These are phyloP conservation scores for Euthynnus affinis DNA, from an alignment of 2,797 vertebrate genomes.

Conservation along the genomic window DNA sequence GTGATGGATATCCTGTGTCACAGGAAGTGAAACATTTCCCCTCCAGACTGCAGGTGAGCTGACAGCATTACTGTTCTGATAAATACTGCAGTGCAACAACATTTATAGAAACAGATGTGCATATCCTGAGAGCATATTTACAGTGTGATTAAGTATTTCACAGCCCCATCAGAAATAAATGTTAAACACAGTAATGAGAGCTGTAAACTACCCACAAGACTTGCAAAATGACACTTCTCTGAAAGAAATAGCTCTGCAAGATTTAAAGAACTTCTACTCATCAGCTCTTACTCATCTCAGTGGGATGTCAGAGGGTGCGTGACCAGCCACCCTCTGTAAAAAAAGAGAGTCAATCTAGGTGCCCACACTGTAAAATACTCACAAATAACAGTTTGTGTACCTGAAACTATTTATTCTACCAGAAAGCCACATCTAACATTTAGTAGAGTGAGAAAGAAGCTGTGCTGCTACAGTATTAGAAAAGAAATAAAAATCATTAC, in stretches of 20 bases:
- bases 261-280: slow-evolving; percentile 22
- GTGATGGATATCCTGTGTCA: slow-evolving; percentile 61
- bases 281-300: not conserved
- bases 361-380: not conserved
- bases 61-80: slow-evolving; percentile 36
- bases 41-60: slow-evolving; percentile 33
- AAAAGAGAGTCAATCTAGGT: not conserved
- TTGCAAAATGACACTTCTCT: not conserved
- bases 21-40: slow-evolving; percentile 51
- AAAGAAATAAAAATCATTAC: too few relatives aligned
- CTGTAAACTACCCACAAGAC: not conserved
- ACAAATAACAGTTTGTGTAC: not conserved
- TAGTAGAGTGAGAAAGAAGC: not conserved
- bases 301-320: not conserved
- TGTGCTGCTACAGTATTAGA: not conserved
- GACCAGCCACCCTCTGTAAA: not conserved
- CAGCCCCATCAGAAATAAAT: not conserved
- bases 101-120: not conserved
- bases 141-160: not conserved
- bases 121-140: not conserved
- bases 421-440: not conserved
- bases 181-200: not conserved
- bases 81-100: slow-evolving; percentile 13
- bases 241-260: not conserved
- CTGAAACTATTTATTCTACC: not conserved